Percentiles rank a stretch among this genome's conserved stretches.
Conservation (phyloP, 2,113 vertebrate genomes). For the Rhadina sibilatrix region DNA sequence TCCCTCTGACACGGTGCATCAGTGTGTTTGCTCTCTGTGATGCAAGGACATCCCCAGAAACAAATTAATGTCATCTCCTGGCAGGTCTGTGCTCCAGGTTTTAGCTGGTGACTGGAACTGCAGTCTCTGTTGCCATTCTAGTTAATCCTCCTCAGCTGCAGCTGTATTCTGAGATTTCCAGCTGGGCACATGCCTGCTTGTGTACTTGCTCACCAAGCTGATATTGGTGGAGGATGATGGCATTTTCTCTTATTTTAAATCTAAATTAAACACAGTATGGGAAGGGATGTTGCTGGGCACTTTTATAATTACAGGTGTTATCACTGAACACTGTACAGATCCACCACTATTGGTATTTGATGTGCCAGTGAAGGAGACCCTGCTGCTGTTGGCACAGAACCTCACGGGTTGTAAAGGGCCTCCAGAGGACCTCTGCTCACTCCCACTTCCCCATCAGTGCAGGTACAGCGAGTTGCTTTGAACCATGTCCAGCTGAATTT, state of each 20-base stretch:
- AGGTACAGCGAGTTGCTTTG: neutral
- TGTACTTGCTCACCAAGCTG: neutral
- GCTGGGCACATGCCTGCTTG: neutral
- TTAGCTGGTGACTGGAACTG: neutral
- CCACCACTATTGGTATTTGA: neutral
- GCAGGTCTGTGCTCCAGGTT: neutral
- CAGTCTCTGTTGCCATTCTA: fast-evolving
- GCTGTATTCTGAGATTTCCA: neutral
- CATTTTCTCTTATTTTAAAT: neutral
- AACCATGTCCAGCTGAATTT: neutral
- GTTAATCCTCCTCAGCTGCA: neutral
- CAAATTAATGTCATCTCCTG: neutral
- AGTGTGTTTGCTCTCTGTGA: neutral
- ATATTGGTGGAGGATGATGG: fast-evolving
- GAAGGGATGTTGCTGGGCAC: neutral
- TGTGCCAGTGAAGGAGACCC: neutral
- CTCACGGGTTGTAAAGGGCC: neutral
- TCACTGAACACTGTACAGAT: neutral
- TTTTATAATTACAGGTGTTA: neutral
- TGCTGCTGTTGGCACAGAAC: neutral
- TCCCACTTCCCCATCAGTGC: neutral
- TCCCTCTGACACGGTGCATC: fast-evolving
- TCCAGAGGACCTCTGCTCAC: neutral
- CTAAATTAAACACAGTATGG: neutral
- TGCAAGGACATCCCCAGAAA: neutral